Conservation (phyloP, 1,140 invertebrate species). For the Bombus superbus region DNA sequence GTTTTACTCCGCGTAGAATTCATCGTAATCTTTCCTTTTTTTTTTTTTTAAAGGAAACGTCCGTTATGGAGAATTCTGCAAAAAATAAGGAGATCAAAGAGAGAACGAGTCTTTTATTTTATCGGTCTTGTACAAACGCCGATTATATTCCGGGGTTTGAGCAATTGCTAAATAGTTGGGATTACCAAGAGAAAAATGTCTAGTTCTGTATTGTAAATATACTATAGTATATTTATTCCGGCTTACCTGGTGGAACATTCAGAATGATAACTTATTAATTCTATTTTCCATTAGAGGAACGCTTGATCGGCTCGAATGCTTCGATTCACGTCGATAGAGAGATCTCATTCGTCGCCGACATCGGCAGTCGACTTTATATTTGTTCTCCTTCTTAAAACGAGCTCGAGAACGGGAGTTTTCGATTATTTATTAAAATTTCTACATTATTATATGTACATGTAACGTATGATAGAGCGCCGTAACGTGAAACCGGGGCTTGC, state of each 20-base stretch:
- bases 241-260: background rate
- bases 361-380: slow-evolving; percentile 7
- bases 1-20: slow-evolving; percentile 3
- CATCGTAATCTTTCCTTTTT: background rate
- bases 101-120: background rate
- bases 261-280: background rate
- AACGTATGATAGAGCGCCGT: slow-evolving; percentile 54
- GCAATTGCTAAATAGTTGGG: background rate
- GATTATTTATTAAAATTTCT: slow-evolving; percentile 73
- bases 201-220: background rate
- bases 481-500: slow-evolving; percentile 43
- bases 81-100: background rate
- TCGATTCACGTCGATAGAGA: background rate
- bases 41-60: background rate
- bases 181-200: background rate
- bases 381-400: background rate
- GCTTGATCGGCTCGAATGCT: background rate
- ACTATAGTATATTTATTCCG: background rate
- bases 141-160: background rate
- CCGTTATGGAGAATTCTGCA: background rate
- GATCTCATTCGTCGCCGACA: slow-evolving; percentile 35
- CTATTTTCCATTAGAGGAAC: background rate
- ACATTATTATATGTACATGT: slow-evolving; percentile 45
- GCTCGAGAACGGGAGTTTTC: slow-evolving; percentile 45
- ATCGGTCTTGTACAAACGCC: background rate